Evolutionary conservation across 1,140 invertebrate genomes (phyloP).

Genomic region (Aphelinus atriplicis): DNA sequence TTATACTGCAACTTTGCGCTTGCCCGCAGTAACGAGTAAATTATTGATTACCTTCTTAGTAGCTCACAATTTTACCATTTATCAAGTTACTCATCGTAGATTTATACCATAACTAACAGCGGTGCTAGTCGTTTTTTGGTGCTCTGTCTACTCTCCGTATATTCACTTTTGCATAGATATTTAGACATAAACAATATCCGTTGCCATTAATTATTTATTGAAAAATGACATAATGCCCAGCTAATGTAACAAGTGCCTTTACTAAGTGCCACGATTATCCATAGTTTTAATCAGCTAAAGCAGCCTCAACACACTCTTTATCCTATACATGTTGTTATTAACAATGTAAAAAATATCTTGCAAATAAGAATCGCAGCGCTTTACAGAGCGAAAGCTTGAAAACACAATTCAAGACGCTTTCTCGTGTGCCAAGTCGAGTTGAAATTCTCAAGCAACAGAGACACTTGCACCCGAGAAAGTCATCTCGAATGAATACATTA

Average conservation of each 20-base stretch:
- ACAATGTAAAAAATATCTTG: constrained; percentile 9
- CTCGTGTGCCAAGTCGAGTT: neutral
- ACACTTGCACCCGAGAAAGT: constrained; percentile 1
- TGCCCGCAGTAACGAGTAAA: no score
- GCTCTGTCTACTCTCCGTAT: neutral
- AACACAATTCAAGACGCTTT: neutral
- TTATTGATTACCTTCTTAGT: no score
- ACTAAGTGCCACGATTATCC: neutral
- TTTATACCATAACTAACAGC: neutral
- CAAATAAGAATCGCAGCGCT: constrained; percentile 1
- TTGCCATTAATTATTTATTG: no score
- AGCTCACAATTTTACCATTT: no score
- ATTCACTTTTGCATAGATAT: neutral
- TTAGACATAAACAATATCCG: neutral
- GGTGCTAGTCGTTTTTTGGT: neutral
- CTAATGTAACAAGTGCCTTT: neutral
- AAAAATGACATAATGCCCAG: neutral
- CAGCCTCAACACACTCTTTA: neutral
- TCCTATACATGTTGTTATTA: constrained; percentile 7
- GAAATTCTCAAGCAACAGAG: neutral
- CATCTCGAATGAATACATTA: constrained; percentile 1
- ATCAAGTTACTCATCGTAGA: no score
- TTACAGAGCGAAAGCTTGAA: neutral
- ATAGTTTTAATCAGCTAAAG: constrained; percentile 15
- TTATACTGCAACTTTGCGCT: no score